phyloP scores from a whole-genome alignment of 2,113 vertebrate genomes.

The Neofelis nebulosa region DNA sequence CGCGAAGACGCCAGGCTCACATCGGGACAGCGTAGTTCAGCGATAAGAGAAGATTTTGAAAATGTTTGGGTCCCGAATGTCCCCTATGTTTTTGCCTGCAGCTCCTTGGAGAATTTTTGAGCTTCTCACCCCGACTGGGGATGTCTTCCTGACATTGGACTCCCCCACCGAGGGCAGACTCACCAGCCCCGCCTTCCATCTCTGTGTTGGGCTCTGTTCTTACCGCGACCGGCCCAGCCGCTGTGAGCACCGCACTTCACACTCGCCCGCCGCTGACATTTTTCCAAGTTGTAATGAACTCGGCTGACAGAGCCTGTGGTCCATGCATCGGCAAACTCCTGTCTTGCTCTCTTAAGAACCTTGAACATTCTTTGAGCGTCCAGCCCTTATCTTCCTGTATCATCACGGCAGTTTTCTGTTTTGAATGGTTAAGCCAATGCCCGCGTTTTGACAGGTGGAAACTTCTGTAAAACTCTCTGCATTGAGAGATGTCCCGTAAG shows the following conservation, averaged over 20 bases:
- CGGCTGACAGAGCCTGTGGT: not conserved
- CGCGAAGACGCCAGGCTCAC: accelerated
- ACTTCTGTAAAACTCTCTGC: not conserved
- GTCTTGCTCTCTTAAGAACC: not conserved
- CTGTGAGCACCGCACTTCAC: accelerated
- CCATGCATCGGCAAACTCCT: not conserved
- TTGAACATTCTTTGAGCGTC: not conserved
- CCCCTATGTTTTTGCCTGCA: not conserved
- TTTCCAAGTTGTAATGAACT: no score
- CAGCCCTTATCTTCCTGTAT: not conserved
- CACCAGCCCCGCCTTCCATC: accelerated
- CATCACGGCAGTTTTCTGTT: not conserved
- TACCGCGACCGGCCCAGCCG: not conserved
- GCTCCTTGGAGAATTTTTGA: not conserved
- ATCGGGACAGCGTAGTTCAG: accelerated
- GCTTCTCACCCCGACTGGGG: not conserved
- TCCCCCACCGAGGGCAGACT: accelerated
- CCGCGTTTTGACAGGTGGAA: not conserved
- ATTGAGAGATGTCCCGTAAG: not conserved
- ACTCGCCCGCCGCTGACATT: not conserved
- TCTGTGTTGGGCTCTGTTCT: accelerated
- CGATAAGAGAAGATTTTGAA: not conserved
- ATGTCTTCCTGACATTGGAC: not conserved
- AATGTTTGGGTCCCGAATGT: not conserved
- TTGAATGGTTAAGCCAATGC: not conserved